phyloP scores from a whole-genome alignment of 2,113 vertebrate genomes.

The Phylloscopus trochilus region DNA sequence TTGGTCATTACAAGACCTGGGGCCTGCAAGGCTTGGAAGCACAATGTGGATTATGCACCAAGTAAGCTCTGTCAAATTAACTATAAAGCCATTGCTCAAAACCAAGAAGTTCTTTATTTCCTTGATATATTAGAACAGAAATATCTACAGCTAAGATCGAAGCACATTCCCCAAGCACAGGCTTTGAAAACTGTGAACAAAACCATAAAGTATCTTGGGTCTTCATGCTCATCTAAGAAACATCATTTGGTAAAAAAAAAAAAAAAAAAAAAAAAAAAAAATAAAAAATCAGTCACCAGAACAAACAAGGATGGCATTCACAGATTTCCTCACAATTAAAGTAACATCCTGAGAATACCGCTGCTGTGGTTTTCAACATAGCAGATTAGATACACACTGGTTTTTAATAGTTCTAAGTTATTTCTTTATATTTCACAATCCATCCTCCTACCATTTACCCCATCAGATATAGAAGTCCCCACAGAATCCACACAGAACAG shows the following conservation, averaged over 20 bases:
- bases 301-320: background rate
- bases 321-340: background rate
- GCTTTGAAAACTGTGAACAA: background rate
- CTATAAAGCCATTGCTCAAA: background rate
- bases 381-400: background rate
- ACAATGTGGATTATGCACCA: background rate
- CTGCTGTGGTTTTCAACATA: background rate
- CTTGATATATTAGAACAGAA: background rate
- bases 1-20: background rate
- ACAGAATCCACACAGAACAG: background rate
- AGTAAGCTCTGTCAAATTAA: background rate
- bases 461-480: background rate
- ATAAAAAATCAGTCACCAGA: background rate
- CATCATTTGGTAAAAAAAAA: background rate
- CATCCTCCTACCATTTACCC: background rate
- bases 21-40: background rate
- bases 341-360: background rate
- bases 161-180: rapidly evolving
- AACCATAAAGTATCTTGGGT: background rate
- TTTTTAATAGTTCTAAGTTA: background rate
- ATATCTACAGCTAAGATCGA: background rate
- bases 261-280: background rate
- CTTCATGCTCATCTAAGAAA: background rate
- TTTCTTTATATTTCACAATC: background rate
- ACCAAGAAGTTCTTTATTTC: background rate